Evolutionary conservation across 2,888 invertebrate genomes (phyloP).

Genomic region (Tromatobia lineatoria): DNA sequence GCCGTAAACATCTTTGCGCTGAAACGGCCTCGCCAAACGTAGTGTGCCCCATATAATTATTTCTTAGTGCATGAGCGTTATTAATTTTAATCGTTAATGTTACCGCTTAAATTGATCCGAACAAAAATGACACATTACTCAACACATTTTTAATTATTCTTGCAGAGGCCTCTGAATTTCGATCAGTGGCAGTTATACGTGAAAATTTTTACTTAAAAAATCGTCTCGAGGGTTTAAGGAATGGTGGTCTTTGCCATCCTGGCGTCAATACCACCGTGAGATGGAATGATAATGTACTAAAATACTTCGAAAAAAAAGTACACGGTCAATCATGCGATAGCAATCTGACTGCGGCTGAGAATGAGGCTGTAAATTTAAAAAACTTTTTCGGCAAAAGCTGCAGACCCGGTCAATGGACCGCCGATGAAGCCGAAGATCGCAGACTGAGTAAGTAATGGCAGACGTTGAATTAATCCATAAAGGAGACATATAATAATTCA

Average conservation of each 20-base stretch:
- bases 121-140: no score
- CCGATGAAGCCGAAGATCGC: conserved; percentile 86
- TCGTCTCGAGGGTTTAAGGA: conserved; percentile 86
- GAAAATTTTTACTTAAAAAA: conserved; percentile 80
- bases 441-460: conserved; percentile 86
- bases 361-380: conserved; percentile 88
- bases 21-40: no score
- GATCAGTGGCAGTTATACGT: conserved; percentile 88
- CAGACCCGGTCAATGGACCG: conserved; percentile 90
- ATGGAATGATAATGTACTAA: conserved; percentile 88
- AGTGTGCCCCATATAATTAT: no score
- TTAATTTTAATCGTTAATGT: no score
- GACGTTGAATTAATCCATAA: neutral
- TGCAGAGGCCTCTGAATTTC: conserved; percentile 87
- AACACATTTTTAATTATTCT: conserved; percentile 46
- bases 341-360: conserved; percentile 83
- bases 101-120: no score
- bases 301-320: conserved; percentile 87
- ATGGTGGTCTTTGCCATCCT: conserved; percentile 89
- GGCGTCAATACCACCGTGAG: conserved; percentile 87
- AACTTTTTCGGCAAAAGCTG: conserved; percentile 90
- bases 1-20: no score
- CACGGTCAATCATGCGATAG: conserved; percentile 80
- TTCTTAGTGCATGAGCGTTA: no score
- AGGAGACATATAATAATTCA: neutral